phyloP scores from a whole-genome alignment of 2,113 vertebrate species.

The Halichoerus grypus region DNA sequence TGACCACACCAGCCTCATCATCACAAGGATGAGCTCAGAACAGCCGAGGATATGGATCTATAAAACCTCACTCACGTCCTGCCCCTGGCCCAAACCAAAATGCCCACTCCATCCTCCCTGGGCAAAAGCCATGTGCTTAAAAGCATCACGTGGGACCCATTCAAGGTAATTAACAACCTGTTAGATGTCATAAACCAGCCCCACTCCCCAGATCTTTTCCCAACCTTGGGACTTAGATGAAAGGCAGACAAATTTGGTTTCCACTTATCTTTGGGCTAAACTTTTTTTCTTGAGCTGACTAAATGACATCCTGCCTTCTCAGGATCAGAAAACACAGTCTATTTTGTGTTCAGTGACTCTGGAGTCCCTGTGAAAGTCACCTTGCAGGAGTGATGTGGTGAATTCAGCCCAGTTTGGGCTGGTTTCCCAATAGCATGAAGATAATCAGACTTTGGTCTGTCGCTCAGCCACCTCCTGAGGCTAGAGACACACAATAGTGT shows the following conservation, averaged over 20 bases:
- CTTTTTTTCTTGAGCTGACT: not conserved
- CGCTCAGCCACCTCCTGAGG: not conserved
- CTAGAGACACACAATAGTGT: not conserved
- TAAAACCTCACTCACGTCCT: conserved; percentile 77
- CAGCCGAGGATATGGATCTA: conserved; percentile 66
- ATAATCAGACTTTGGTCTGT: not conserved
- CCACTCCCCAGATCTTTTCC: conserved; percentile 69
- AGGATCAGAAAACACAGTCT: conserved; percentile 61
- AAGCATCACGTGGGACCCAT: conserved; percentile 78
- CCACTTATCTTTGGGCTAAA: conserved; percentile 54
- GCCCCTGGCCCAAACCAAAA: conserved; percentile 29
- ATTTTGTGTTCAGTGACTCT: conserved; percentile 68
- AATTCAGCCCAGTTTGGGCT: not conserved
- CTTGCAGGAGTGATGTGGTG: conserved; percentile 64
- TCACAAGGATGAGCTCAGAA: conserved; percentile 56
- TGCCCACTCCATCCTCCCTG: conserved; percentile 71
- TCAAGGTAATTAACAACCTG: conserved; percentile 79
- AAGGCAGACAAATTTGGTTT: conserved; percentile 61
- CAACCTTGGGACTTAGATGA: conserved; percentile 76
- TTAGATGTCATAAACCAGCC: conserved; percentile 66
- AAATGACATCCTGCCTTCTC: conserved; percentile 73
- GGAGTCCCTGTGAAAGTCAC: conserved; percentile 68
- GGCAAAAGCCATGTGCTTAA: conserved; percentile 64
- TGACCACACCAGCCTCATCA: not conserved
- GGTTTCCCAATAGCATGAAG: not conserved